Evolutionary conservation across 2,113 vertebrate genomes (phyloP).

Genomic region (Notothenia rossii): DNA sequence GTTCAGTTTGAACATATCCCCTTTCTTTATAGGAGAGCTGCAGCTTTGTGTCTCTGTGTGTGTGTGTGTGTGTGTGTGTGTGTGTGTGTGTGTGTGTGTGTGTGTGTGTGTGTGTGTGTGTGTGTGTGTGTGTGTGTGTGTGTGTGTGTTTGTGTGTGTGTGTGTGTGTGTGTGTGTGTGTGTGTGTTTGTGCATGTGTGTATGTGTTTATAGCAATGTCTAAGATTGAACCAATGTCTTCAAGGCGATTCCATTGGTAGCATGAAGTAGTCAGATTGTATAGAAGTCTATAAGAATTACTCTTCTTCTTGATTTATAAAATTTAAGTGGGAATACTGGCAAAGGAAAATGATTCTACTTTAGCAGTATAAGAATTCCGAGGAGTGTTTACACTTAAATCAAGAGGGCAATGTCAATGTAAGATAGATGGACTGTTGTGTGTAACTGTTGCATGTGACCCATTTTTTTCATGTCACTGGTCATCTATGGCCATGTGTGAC

Average conservation of each 20-base stretch:
- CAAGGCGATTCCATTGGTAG: too few species aligned
- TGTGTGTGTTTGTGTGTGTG: neutral
- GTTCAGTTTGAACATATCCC: conserved; percentile 28
- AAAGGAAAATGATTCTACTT: conserved; percentile 50
- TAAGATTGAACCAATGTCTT: too few species aligned
- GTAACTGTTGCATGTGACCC: conserved; percentile 50
- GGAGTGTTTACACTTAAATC: conserved; percentile 59
- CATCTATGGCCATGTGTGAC: conserved; percentile 41
- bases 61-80: neutral
- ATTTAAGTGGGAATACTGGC: conserved; percentile 60
- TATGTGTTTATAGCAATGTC: neutral
- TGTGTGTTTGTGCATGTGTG: neutral
- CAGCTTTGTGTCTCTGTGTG: neutral
- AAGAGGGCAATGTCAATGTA: conserved; percentile 61
- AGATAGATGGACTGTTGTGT: conserved; percentile 37
- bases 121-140: neutral
- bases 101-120: neutral
- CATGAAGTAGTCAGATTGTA: too few species aligned
- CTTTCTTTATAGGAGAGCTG: conserved; percentile 27
- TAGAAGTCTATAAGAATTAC: too few species aligned
- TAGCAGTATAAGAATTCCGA: conserved; percentile 22
- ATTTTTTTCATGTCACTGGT: conserved; percentile 50
- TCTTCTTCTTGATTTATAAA: neutral
- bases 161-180: neutral
- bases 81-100: neutral